Percentiles rank a stretch among this genome's conserved stretches.
phyloP scores from a whole-genome alignment of 2,888 invertebrate species.

The Synergus japonicus region DNA sequence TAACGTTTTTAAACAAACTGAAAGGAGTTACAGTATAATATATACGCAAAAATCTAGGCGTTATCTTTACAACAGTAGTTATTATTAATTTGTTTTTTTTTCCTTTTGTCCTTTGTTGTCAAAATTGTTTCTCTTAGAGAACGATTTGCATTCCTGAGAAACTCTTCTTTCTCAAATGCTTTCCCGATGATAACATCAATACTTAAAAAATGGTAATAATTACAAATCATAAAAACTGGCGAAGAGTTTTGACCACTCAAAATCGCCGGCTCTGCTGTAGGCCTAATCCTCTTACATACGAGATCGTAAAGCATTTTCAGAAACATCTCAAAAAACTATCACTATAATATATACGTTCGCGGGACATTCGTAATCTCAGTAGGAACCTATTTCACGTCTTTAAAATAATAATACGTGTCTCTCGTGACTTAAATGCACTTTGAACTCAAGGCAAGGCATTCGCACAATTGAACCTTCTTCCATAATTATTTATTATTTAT shows the following conservation, averaged over 20 bases:
- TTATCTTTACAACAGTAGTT: constrained; percentile 73
- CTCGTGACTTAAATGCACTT: constrained; percentile 69
- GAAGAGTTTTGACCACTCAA: constrained; percentile 47
- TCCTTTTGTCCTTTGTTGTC: constrained; percentile 42
- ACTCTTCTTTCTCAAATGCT: constrained; percentile 58
- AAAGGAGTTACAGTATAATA: constrained; percentile 73
- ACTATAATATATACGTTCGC: constrained; percentile 55
- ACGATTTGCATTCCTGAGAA: constrained; percentile 65
- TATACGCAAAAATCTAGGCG: constrained; percentile 73
- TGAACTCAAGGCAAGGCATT: constrained; percentile 53
- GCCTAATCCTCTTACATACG: constrained; percentile 66
- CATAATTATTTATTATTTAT: constrained; percentile 40
- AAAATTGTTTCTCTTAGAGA: constrained; percentile 58
- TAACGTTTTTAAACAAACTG: constrained; percentile 75
- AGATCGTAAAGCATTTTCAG: constrained; percentile 73
- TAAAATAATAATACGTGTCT: constrained; percentile 53
- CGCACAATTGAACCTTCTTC: background rate
- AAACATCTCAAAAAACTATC: constrained; percentile 62
- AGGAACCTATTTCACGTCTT: constrained; percentile 68
- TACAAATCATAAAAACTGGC: constrained; percentile 45
- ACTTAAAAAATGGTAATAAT: constrained; percentile 55
- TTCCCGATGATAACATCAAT: constrained; percentile 49
- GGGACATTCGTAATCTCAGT: constrained; percentile 59
- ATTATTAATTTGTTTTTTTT: constrained; percentile 61
- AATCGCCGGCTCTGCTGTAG: constrained; percentile 60